These are phyloP conservation scores for Phoenoteleia sp. DNA, from an alignment of 2,888 invertebrate genomes.

Conservation along the genomic window DNA sequence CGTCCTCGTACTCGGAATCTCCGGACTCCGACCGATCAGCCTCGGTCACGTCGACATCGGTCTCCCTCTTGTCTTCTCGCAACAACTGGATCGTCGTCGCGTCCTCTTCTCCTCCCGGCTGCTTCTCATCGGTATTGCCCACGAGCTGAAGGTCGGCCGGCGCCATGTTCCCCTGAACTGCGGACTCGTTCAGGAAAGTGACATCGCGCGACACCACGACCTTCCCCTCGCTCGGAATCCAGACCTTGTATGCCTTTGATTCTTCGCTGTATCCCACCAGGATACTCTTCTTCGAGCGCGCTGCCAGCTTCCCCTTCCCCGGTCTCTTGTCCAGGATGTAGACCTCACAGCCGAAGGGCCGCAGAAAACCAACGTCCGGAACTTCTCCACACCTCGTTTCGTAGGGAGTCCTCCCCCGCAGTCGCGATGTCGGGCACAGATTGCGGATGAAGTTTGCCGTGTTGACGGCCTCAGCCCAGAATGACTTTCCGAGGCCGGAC, in stretches of 20 bases:
- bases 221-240: constrained; percentile 19
- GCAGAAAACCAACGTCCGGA: neutral
- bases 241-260: constrained; percentile 24
- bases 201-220: neutral
- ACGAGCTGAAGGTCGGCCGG: too few relatives aligned
- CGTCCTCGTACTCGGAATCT: neutral
- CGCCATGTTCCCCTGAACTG: too few relatives aligned
- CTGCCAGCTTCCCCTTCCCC: constrained; percentile 22
- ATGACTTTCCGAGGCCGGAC: neutral
- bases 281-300: constrained; percentile 12
- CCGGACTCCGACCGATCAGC: too few relatives aligned
- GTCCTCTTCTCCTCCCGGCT: neutral
- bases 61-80: too few relatives aligned
- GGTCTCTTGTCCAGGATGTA: constrained; percentile 10
- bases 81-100: too few relatives aligned
- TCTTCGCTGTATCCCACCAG: constrained; percentile 30
- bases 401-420: constrained; percentile 5
- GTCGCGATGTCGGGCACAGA: neutral
- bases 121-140: too few relatives aligned
- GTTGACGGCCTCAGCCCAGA: constrained; percentile 19
- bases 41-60: too few relatives aligned
- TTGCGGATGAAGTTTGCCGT: constrained; percentile 33
- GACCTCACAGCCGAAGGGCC: constrained; percentile 4
- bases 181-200: neutral
- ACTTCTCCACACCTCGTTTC: constrained; percentile 8